A percentile compares a stretch with the other conserved stretches of the same genome.
These are phyloP conservation scores for Stenotaenia linearis DNA, from an alignment of 2,888 invertebrate genomes.

Conservation along the genomic window DNA sequence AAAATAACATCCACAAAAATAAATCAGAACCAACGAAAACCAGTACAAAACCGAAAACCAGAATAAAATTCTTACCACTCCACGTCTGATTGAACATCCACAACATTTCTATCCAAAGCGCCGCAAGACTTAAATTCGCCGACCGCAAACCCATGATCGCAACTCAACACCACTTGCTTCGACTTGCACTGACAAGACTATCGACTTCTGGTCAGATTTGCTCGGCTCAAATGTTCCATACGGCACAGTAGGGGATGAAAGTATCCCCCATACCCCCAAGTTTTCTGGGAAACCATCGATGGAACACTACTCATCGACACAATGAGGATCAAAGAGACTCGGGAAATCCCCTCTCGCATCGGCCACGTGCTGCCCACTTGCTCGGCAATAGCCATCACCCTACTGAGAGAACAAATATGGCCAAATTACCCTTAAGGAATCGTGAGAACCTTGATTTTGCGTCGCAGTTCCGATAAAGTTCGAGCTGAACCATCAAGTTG, in stretches of 20 bases:
- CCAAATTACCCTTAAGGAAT: not conserved
- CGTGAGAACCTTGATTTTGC: not conserved
- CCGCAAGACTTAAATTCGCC: not conserved
- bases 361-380: not conserved
- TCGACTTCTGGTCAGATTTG: not conserved
- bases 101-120: not conserved
- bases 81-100: not conserved
- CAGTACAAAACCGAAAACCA: too few relatives aligned
- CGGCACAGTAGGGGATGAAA: not conserved
- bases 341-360: not conserved
- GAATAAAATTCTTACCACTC: not conserved
- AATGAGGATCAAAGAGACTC: not conserved
- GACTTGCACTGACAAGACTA: not conserved
- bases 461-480: not conserved
- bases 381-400: not conserved
- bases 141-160: not conserved
- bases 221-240: not conserved
- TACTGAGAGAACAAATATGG: not conserved
- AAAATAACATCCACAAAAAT: too few relatives aligned
- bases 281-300: not conserved
- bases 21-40: too few relatives aligned
- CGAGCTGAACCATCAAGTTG: not conserved
- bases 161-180: not conserved
- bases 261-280: not conserved
- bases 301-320: not conserved